Conservation (phyloP, 2,113 vertebrate species). For the Petroica traversi region DNA sequence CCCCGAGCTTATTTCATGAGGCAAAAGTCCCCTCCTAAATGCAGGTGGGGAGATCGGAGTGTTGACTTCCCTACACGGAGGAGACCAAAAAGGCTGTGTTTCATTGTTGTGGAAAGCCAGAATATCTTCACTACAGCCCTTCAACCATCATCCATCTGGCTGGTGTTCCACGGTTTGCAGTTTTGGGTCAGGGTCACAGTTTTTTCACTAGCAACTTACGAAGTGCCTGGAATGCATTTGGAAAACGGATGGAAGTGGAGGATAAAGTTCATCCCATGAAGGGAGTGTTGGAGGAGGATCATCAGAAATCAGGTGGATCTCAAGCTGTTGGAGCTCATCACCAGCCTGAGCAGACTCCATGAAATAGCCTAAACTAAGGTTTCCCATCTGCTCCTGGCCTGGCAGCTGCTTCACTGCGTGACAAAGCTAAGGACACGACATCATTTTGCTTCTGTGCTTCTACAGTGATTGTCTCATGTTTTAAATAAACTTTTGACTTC, state of each 20-base stretch:
- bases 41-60: background rate
- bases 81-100: background rate
- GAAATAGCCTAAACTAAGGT: background rate
- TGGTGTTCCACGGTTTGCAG: background rate
- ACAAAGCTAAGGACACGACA: background rate
- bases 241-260: rapidly evolving
- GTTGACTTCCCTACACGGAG: rapidly evolving
- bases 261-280: background rate
- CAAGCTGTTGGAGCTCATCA: background rate
- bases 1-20: background rate
- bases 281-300: background rate
- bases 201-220: background rate
- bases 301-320: background rate
- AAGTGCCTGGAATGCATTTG: background rate
- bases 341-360: background rate
- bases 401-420: background rate
- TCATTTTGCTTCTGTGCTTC: conserved; percentile 50
- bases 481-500: conserved; percentile 69
- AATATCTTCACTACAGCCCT: background rate
- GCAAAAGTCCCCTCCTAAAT: background rate
- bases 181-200: background rate
- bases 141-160: background rate
- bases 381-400: background rate
- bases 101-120: background rate
- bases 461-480: conserved; percentile 57